These are phyloP conservation scores for Ophioninae sp. DNA, from an alignment of 2,888 invertebrate genomes.

Conservation along the genomic window DNA sequence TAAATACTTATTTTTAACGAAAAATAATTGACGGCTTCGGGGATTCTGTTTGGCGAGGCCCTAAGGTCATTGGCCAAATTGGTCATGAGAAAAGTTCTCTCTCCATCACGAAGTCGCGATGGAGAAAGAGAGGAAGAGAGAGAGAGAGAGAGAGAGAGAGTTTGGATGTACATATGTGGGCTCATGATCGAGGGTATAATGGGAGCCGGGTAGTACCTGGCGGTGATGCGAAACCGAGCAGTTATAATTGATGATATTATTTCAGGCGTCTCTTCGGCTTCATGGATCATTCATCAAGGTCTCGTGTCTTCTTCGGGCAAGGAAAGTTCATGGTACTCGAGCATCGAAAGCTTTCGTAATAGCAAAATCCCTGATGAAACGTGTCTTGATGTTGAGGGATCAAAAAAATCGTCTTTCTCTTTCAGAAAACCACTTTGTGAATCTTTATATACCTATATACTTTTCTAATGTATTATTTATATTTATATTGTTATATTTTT, in stretches of 20 bases:
- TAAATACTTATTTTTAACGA: neutral
- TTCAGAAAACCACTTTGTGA: neutral
- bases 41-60: neutral
- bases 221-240: neutral
- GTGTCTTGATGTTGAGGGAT: neutral
- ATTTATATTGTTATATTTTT: neutral
- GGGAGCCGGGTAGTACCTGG: constrained; percentile 19
- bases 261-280: constrained; percentile 15
- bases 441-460: neutral
- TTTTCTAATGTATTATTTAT: neutral
- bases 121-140: neutral
- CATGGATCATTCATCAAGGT: constrained; percentile 47
- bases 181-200: constrained; percentile 29
- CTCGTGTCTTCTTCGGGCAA: neutral
- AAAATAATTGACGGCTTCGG: neutral
- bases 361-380: neutral
- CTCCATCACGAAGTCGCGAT: neutral
- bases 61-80: neutral
- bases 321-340: constrained; percentile 5
- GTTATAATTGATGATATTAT: constrained; percentile 36
- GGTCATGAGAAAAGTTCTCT: neutral
- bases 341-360: neutral
- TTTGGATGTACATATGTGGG: neutral
- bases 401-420: neutral
- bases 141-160: neutral